These are phyloP conservation scores for Vulpes vulpes DNA, from an alignment of 2,113 vertebrate species.

Conservation along the genomic window DNA sequence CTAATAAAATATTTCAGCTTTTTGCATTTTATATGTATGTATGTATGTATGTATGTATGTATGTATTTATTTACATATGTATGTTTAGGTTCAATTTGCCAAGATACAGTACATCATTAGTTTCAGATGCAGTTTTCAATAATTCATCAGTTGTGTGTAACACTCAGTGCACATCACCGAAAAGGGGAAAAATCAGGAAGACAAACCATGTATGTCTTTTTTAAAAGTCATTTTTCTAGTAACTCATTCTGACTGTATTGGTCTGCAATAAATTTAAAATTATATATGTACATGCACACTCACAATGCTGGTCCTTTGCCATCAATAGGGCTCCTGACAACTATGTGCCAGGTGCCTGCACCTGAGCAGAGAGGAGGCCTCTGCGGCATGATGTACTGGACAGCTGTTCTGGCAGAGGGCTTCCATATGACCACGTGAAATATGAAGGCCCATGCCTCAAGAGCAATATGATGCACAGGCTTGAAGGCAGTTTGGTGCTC, in stretches of 20 bases:
- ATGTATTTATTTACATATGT: no score
- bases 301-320: background rate
- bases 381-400: background rate
- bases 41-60: no score
- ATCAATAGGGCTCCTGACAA: background rate
- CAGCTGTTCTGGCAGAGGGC: background rate
- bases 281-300: background rate
- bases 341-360: no score
- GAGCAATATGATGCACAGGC: background rate
- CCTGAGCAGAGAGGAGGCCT: background rate
- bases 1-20: background rate
- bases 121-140: no score
- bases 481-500: background rate
- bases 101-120: no score
- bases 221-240: background rate
- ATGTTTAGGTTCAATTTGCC: no score
- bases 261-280: background rate
- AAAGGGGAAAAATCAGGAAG: no score
- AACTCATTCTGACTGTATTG: background rate
- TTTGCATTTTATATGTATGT: background rate
- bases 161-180: no score
- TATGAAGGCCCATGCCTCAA: background rate
- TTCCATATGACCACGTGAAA: background rate
- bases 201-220: background rate
- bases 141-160: no score